phyloP scores from a whole-genome alignment of 2,888 invertebrate genomes.

The Eupithecia exiguata region DNA sequence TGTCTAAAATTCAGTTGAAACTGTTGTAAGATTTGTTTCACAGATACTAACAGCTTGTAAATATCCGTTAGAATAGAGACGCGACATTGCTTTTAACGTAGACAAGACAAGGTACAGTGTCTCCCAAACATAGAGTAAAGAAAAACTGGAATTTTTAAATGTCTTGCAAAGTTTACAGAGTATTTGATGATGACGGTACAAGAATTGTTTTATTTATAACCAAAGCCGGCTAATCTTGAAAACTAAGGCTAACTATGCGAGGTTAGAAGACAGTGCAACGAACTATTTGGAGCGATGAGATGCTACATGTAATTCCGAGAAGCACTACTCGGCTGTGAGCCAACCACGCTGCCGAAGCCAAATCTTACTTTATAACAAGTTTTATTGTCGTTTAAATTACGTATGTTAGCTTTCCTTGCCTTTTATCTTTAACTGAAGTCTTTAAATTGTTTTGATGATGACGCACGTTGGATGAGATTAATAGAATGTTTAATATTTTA shows the following conservation, averaged over 20 bases:
- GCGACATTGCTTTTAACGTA: neutral
- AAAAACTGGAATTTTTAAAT: neutral
- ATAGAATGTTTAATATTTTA: neutral
- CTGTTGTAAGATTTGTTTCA: too few species aligned
- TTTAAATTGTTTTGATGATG: conserved; percentile 2
- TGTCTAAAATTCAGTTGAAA: too few species aligned
- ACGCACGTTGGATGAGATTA: neutral
- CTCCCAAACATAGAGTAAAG: neutral
- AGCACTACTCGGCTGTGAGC: conserved; percentile 58
- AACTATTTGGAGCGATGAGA: conserved; percentile 72
- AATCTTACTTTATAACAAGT: conserved; percentile 42
- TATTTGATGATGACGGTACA: neutral
- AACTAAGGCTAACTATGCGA: conserved; percentile 9
- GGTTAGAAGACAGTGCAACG: conserved; percentile 62
- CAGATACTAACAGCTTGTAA: too few species aligned
- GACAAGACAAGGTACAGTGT: neutral
- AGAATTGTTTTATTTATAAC: neutral
- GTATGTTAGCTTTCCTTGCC: conserved; percentile 14
- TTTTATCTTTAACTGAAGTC: conserved; percentile 18
- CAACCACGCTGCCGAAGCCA: conserved; percentile 40
- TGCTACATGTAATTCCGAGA: conserved; percentile 67
- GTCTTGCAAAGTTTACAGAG: neutral
- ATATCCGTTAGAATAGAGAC: too few species aligned
- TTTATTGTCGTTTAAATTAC: conserved; percentile 18
- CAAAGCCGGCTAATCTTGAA: neutral